These are phyloP conservation scores for Dendrolimus punctatus DNA, from an alignment of 1,140 invertebrate genomes.

Conservation along the genomic window DNA sequence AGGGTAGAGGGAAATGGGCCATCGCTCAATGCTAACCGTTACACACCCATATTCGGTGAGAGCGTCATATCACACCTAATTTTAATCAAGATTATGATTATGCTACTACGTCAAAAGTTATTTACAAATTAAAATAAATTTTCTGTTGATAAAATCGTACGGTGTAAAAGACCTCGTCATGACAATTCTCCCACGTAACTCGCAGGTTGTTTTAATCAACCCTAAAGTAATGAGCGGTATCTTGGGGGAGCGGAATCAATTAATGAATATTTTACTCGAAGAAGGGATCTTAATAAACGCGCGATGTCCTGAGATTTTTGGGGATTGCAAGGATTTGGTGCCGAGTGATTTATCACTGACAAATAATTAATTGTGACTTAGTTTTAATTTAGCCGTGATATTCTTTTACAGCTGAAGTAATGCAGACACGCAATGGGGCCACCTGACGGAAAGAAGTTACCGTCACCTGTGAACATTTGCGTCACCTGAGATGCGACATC, in stretches of 20 bases:
- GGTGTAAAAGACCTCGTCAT: slow-evolving; percentile 11
- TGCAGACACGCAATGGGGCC: too few species aligned
- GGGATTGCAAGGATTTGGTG: slow-evolving; percentile 31
- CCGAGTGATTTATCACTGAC: slow-evolving; percentile 32
- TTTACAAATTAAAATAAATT: too few species aligned
- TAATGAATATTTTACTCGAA: slow-evolving; percentile 59
- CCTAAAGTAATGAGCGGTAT: slow-evolving; percentile 48
- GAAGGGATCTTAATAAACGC: slow-evolving; percentile 55
- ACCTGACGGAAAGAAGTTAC: too few species aligned
- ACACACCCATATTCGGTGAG: too few species aligned
- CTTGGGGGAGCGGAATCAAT: slow-evolving; percentile 51
- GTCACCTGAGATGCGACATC: too few species aligned
- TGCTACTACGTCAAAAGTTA: too few species aligned
- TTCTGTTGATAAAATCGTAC: not conserved
- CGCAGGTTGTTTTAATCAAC: slow-evolving; percentile 51
- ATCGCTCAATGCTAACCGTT: too few species aligned
- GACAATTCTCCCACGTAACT: slow-evolving; percentile 24
- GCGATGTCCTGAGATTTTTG: slow-evolving; percentile 50
- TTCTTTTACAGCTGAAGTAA: too few species aligned
- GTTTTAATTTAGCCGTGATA: slow-evolving; percentile 8
- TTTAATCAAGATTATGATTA: too few species aligned
- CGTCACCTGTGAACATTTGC: too few species aligned
- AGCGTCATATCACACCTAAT: too few species aligned
- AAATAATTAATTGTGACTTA: slow-evolving; percentile 39
- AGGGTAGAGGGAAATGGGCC: too few species aligned